A percentile compares a stretch with the other conserved stretches of the same genome.
These are phyloP conservation scores for Sitophilus oryzae DNA, from an alignment of 1,140 invertebrate genomes.

Conservation along the genomic window DNA sequence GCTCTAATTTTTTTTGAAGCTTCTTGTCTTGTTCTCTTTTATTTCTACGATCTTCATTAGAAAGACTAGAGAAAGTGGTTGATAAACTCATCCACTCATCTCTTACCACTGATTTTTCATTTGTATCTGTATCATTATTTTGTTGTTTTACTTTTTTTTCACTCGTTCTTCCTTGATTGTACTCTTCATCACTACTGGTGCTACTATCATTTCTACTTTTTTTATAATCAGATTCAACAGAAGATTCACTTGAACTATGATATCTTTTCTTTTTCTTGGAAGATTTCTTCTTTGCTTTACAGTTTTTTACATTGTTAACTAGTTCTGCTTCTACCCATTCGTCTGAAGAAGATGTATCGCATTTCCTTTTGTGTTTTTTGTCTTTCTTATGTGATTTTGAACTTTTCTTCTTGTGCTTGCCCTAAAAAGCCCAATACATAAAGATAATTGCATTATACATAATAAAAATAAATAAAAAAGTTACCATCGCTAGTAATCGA, in stretches of 20 bases:
- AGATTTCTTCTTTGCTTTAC: background rate
- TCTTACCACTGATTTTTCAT: constrained; percentile 22
- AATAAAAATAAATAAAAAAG: background rate
- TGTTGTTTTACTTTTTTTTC: background rate
- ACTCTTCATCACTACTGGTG: background rate
- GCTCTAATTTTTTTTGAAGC: constrained; percentile 44
- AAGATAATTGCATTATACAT: too few relatives aligned
- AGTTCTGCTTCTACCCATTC: constrained; percentile 27
- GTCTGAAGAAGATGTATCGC: constrained; percentile 14
- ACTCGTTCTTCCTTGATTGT: background rate
- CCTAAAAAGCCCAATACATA: constrained; percentile 5
- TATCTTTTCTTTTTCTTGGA: background rate
- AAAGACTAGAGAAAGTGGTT: constrained; percentile 41
- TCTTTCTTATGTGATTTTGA: constrained; percentile 15
- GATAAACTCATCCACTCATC: constrained; percentile 51
- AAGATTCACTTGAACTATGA: constrained; percentile 1
- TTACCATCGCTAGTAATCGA: too few relatives aligned
- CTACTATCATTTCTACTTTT: background rate
- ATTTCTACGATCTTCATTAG: constrained; percentile 41
- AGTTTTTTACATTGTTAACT: background rate
- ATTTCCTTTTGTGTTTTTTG: constrained; percentile 6
- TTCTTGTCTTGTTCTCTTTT: constrained; percentile 31
- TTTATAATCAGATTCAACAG: background rate
- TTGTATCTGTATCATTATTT: background rate
- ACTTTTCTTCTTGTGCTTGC: constrained; percentile 18